Percentiles rank a stretch among this genome's conserved stretches.
These are phyloP conservation scores for Fundulus diaphanus DNA, from an alignment of 2,797 vertebrate genomes.

Conservation along the genomic window DNA sequence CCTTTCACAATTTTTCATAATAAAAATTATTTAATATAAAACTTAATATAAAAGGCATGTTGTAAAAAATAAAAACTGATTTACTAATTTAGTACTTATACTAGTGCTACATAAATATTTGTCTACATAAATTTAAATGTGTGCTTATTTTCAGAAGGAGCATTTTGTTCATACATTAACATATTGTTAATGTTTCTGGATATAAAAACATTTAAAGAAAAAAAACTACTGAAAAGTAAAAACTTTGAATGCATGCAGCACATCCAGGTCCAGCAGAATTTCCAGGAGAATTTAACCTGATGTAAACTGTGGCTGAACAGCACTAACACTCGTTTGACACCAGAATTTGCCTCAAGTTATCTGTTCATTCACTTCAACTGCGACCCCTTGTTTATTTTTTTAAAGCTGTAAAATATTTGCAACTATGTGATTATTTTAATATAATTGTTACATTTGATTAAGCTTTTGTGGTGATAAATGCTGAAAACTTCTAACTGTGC, in stretches of 20 bases:
- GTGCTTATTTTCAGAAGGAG: neutral
- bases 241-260: neutral
- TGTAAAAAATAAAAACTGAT: too few species aligned
- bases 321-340: neutral
- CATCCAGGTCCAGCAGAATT: neutral
- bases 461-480: constrained; percentile 13
- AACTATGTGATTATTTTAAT: neutral
- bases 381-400: neutral
- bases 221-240: neutral
- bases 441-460: neutral
- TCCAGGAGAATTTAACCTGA: neutral
- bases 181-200: neutral
- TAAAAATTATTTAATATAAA: neutral
- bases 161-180: neutral
- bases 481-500: constrained; percentile 22
- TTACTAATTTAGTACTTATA: neutral
- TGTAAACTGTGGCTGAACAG: neutral
- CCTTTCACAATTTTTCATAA: neutral
- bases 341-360: neutral
- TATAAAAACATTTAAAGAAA: neutral
- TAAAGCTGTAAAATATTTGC: constrained; percentile 4
- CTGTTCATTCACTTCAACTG: neutral
- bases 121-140: neutral
- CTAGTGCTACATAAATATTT: neutral
- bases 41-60: neutral